Conservation (phyloP, 2,797 vertebrate species). For the Leptatherina wallacei region DNA sequence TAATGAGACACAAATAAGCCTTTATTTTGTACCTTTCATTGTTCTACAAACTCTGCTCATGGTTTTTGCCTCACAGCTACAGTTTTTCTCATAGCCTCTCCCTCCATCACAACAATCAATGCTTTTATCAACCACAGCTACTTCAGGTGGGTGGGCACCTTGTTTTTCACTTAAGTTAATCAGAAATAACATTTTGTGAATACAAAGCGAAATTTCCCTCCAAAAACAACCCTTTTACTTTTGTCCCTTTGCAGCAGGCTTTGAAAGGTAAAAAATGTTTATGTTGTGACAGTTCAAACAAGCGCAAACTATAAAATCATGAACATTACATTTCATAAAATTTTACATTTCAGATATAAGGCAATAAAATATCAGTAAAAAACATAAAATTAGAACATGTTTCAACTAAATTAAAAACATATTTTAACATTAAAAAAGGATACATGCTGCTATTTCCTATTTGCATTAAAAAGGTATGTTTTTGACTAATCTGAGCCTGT, state of each 20-base stretch:
- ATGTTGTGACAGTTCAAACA: not conserved
- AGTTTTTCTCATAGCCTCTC: not conserved
- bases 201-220: not conserved
- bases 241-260: not conserved
- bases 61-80: not conserved
- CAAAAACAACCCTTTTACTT: not conserved
- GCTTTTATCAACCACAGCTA: not conserved
- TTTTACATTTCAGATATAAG: not conserved
- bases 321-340: not conserved
- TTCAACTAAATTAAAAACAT: not conserved
- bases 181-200: not conserved
- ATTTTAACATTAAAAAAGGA: conserved; percentile 10
- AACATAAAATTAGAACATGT: not conserved
- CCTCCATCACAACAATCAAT: not conserved
- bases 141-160: no score
- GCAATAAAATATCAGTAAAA: not conserved
- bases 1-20: not conserved
- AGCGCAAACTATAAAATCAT: no score
- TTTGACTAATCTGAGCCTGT: conserved; percentile 4
- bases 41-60: not conserved
- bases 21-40: conserved; percentile 5
- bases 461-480: conserved; percentile 32
- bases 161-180: not conserved
- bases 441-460: conserved; percentile 15
- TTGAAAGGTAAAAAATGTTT: no score